A percentile compares a stretch with the other conserved stretches of the same genome.
These are phyloP conservation scores for Drosophila kikkawai DNA, from an alignment of 1,140 invertebrate species.

Conservation along the genomic window DNA sequence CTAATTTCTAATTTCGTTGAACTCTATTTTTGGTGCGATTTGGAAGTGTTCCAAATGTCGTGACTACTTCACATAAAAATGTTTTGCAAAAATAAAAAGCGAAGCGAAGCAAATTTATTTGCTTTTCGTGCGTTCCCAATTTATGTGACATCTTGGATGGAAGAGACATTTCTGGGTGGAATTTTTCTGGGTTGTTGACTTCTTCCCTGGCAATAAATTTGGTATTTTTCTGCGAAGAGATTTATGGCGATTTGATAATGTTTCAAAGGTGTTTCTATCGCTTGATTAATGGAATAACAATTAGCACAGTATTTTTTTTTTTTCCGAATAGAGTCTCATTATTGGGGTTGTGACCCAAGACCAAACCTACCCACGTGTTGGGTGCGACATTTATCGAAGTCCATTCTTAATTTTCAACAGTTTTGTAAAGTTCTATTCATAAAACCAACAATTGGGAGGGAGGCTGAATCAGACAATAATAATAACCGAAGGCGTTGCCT, in stretches of 20 bases:
- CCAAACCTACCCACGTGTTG: conserved; percentile 5
- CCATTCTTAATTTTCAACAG: conserved; percentile 23
- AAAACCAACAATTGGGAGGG: conserved; percentile 9
- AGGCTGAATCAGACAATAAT: conserved; percentile 39
- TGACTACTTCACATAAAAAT: conserved; percentile 70
- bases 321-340: neutral
- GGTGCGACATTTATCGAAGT: conserved; percentile 30
- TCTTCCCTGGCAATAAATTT: conserved; percentile 42
- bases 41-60: conserved; percentile 77
- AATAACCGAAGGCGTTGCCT: conserved; percentile 50
- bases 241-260: conserved; percentile 34
- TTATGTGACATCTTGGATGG: conserved; percentile 71
- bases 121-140: conserved; percentile 59
- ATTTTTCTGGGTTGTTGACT: conserved; percentile 38
- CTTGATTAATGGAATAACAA: conserved; percentile 3
- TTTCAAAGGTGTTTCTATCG: neutral
- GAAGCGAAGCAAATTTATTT: conserved; percentile 27
- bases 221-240: conserved; percentile 1
- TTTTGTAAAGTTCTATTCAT: conserved; percentile 31
- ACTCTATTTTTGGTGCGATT: conserved; percentile 58
- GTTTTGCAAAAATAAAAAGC: conserved; percentile 44
- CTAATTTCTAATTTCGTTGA: conserved; percentile 10
- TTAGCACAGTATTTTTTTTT: neutral
- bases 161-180: conserved; percentile 24
- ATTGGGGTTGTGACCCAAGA: neutral